Conservation (phyloP, 1,140 invertebrate genomes). For the Drosophila saltans region DNA sequence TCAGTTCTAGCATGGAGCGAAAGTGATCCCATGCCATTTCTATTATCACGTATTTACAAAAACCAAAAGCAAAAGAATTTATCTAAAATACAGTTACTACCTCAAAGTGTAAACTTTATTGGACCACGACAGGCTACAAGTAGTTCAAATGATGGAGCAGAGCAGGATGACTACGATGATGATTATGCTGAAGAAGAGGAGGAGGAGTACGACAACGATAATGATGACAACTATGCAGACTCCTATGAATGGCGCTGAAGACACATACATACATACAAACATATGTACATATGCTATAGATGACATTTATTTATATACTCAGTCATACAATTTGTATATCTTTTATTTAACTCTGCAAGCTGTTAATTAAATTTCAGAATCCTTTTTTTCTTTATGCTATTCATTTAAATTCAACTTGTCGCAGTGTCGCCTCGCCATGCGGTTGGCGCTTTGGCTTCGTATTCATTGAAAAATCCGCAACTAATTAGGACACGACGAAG, state of each 20-base stretch:
- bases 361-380: constrained; percentile 70
- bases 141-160: constrained; percentile 21
- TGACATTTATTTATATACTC: constrained; percentile 8
- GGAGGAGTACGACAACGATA: constrained; percentile 5
- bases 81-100: constrained; percentile 40
- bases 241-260: constrained; percentile 33
- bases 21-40: constrained; percentile 43
- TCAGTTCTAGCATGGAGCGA: constrained; percentile 41
- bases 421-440: constrained; percentile 39
- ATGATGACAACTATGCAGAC: constrained; percentile 30
- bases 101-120: constrained; percentile 45
- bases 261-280: no score
- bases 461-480: constrained; percentile 75
- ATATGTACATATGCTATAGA: constrained; percentile 5
- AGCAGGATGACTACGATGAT: constrained; percentile 21
- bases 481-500: constrained; percentile 65
- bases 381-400: constrained; percentile 26
- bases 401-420: constrained; percentile 61
- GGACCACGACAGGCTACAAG: constrained; percentile 42
- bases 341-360: constrained; percentile 63
- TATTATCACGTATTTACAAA: constrained; percentile 25
- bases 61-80: constrained; percentile 43
- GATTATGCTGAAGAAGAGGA: constrained; percentile 13
- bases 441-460: constrained; percentile 37
- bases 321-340: constrained; percentile 28